These are phyloP conservation scores for Tetheella fluctuosa DNA, from an alignment of 2,888 invertebrate species.

Conservation along the genomic window DNA sequence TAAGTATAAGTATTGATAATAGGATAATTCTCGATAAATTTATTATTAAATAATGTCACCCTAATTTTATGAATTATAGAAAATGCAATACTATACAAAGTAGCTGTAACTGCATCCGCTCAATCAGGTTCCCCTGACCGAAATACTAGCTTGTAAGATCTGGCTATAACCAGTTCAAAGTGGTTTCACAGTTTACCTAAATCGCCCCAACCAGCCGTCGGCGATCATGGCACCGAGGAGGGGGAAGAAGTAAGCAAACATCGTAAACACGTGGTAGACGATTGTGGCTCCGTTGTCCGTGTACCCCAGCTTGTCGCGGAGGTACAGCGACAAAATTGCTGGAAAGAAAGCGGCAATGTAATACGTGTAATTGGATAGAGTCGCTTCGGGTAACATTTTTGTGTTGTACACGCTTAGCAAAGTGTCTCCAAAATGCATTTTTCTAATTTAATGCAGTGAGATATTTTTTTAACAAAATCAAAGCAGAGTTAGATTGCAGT, in stretches of 20 bases:
- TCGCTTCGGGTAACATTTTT: neutral
- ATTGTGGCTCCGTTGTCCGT: conserved; percentile 90
- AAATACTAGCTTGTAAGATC: too few species aligned
- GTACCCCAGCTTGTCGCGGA: conserved; percentile 90
- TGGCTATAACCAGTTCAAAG: conserved; percentile 17
- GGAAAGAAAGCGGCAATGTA: conserved; percentile 46
- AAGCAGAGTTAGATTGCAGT: too few species aligned
- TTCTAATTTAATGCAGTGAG: too few species aligned
- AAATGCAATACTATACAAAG: too few species aligned
- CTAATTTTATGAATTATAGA: too few species aligned
- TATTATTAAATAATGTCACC: too few species aligned
- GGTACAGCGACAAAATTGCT: conserved; percentile 97
- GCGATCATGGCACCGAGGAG: conserved; percentile 96
- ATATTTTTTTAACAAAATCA: too few species aligned
- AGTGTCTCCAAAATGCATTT: too few species aligned
- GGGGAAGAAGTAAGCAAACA: conserved; percentile 95
- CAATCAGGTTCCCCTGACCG: neutral
- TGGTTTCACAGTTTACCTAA: conserved; percentile 77
- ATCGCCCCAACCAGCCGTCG: conserved; percentile 96
- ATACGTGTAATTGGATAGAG: neutral
- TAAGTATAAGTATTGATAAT: too few species aligned
- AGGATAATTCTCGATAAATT: too few species aligned
- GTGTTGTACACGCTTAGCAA: neutral
- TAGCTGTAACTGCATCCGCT: too few species aligned
- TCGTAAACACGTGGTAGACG: conserved; percentile 94